A percentile compares a stretch with the other conserved stretches of the same genome.
Conservation (phyloP, 2,888 invertebrate genomes). For the Meandrusa payeni region DNA sequence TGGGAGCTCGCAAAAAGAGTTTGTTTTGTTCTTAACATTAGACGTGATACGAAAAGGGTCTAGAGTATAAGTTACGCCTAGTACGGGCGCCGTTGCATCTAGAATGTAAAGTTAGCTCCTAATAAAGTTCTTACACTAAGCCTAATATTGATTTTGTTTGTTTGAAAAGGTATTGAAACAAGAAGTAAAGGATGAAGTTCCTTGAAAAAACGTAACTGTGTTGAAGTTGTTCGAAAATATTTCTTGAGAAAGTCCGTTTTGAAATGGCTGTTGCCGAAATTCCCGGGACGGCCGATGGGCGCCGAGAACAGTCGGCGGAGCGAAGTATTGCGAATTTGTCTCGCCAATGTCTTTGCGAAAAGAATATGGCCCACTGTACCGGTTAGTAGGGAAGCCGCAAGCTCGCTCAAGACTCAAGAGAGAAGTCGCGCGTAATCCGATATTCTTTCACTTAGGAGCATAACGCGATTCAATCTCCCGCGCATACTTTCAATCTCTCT, state of each 20-base stretch:
- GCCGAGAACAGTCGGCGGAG: constrained; percentile 51
- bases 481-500: constrained; percentile 27
- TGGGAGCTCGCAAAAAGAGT: constrained; percentile 32
- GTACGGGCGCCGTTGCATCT: constrained; percentile 57
- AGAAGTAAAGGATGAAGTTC: constrained; percentile 90
- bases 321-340: constrained; percentile 46
- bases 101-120: constrained; percentile 69
- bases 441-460: constrained; percentile 55
- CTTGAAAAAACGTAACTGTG: constrained; percentile 78
- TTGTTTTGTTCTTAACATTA: constrained; percentile 33
- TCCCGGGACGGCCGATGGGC: constrained; percentile 55
- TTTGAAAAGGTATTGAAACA: constrained; percentile 92
- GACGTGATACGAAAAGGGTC: constrained; percentile 55
- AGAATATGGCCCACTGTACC: constrained; percentile 71
- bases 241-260: constrained; percentile 71
- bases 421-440: constrained; percentile 56
- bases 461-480: constrained; percentile 25
- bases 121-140: constrained; percentile 77
- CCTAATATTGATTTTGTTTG: constrained; percentile 88
- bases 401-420: constrained; percentile 60
- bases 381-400: constrained; percentile 47
- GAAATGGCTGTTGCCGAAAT: constrained; percentile 68
- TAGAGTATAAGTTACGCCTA: constrained; percentile 61
- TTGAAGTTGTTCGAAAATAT: constrained; percentile 79
- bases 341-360: constrained; percentile 64